Conservation (phyloP, 2,797 vertebrate genomes). For the Crenuchus spilurus region DNA sequence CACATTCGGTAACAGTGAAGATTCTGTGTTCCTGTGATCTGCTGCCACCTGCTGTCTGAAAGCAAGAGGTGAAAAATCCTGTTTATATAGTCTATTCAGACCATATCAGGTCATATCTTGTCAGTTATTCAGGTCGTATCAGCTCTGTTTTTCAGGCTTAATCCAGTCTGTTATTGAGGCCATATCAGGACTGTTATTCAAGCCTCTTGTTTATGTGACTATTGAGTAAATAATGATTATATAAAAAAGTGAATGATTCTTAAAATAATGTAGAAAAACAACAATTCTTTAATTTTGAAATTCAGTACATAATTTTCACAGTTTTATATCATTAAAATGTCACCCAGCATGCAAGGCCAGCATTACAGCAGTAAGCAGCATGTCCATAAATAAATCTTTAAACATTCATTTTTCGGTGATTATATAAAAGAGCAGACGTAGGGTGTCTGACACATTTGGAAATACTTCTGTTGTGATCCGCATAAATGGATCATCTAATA, state of each 20-base stretch:
- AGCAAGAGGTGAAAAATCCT: neutral
- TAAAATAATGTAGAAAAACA: neutral
- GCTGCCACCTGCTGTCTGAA: conserved; percentile 1
- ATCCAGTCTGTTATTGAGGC: no score
- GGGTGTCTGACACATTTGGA: neutral
- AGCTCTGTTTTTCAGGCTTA: no score
- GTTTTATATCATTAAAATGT: conserved; percentile 47
- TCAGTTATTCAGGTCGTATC: neutral
- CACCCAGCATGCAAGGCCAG: conserved; percentile 59
- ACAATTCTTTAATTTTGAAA: neutral
- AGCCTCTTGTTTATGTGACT: no score
- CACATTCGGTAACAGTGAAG: no score
- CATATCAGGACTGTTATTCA: no score
- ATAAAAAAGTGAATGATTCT: neutral
- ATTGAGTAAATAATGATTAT: no score
- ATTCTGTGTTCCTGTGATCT: conserved; percentile 14
- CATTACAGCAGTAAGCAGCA: conserved; percentile 53
- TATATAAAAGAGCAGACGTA: conserved; percentile 14
- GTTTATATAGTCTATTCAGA: no score
- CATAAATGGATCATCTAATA: conserved; percentile 37
- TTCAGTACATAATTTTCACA: conserved; percentile 35
- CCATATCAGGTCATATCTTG: no score
- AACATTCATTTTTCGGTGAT: conserved; percentile 9
- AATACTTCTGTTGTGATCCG: conserved; percentile 19
- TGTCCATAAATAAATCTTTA: conserved; percentile 28